phyloP scores from a whole-genome alignment of 2,113 vertebrate genomes.

The Zosterops japonicus region DNA sequence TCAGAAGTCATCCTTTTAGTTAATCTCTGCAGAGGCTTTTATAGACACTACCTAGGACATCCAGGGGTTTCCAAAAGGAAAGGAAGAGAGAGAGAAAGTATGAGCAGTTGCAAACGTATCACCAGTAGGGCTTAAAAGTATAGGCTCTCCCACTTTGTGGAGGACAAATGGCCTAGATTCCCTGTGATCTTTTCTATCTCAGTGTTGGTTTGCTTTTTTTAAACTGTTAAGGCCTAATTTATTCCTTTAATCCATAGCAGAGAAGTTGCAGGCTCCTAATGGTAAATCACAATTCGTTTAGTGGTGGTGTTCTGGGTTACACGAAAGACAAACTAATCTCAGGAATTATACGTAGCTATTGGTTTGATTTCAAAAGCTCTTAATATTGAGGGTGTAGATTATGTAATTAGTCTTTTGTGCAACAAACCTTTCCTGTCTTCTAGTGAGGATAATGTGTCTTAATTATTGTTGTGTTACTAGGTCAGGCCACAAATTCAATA shows the following conservation, averaged over 20 bases:
- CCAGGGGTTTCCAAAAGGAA: background rate
- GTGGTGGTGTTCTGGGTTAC: background rate
- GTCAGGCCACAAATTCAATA: background rate
- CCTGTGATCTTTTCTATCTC: background rate
- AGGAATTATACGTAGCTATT: background rate
- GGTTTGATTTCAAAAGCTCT: constrained; percentile 24
- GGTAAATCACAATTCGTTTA: background rate
- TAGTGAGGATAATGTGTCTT: background rate
- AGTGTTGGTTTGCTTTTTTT: background rate
- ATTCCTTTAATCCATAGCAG: background rate
- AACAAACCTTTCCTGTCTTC: background rate
- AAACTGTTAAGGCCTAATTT: background rate
- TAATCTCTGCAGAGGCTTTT: background rate
- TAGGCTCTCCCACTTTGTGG: background rate
- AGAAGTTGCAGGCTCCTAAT: background rate
- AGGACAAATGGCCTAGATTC: background rate
- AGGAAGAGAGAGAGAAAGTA: background rate
- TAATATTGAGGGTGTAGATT: background rate
- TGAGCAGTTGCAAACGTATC: background rate
- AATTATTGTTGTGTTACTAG: background rate
- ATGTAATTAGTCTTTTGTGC: background rate
- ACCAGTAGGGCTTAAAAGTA: background rate
- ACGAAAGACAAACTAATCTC: background rate
- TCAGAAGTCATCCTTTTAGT: background rate
- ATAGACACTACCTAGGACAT: background rate